Conservation (phyloP, 1,140 invertebrate species). For the Drosophila kurseongensis region DNA sequence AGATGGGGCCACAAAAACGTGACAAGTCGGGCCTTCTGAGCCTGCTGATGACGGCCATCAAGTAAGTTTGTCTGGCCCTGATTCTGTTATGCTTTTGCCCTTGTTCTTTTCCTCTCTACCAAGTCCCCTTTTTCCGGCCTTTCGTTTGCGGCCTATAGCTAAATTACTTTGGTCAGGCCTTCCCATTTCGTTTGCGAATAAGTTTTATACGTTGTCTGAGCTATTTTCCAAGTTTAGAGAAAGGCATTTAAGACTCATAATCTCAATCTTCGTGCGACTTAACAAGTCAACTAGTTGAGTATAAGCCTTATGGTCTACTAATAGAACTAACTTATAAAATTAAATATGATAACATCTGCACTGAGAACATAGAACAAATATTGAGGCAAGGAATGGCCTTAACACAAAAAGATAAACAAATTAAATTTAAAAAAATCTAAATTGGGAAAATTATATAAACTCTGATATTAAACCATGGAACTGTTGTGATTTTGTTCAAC, state of each 20-base stretch:
- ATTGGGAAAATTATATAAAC: too few species aligned
- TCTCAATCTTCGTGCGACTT: conserved; percentile 3
- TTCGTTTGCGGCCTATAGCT: conserved; percentile 18
- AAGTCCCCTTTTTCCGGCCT: conserved; percentile 7
- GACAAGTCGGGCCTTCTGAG: conserved; percentile 43
- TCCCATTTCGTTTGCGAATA: conserved; percentile 9
- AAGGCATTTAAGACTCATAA: conserved; percentile 4
- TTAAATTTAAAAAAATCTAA: too few species aligned
- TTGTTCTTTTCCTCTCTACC: neutral
- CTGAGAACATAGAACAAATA: too few species aligned
- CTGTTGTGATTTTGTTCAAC: too few species aligned
- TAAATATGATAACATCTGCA: too few species aligned
- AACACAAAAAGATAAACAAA: too few species aligned
- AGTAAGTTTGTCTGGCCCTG: conserved; percentile 44
- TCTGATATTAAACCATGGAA: too few species aligned
- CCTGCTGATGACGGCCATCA: conserved; percentile 54
- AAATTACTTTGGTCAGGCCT: conserved; percentile 17
- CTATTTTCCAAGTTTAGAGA: conserved; percentile 1
- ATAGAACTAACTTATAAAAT: neutral
- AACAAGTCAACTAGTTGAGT: neutral
- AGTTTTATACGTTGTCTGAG: neutral
- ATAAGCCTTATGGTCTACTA: neutral
- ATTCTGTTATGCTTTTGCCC: conserved; percentile 19
- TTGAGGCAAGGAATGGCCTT: too few species aligned
- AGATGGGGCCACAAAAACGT: conserved; percentile 23